Conservation (phyloP, 2,113 vertebrate species). For the Pituophis catenifer region DNA sequence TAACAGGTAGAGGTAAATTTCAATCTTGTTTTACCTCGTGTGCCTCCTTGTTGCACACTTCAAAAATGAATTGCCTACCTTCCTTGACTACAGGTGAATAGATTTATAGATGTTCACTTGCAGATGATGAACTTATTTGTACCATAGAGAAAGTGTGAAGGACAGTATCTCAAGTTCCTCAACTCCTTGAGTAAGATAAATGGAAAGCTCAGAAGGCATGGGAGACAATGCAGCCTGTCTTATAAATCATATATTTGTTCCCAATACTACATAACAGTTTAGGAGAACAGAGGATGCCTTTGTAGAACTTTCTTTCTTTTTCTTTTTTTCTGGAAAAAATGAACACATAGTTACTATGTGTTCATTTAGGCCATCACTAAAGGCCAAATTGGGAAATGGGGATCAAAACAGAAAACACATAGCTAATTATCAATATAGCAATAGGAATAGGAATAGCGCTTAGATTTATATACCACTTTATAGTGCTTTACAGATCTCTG, state of each 20-base stretch:
- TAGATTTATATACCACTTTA: no score
- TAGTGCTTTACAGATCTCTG: no score
- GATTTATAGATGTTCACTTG: constrained; percentile 42
- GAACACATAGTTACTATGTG: not conserved
- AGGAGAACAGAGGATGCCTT: not conserved
- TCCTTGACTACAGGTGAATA: not conserved
- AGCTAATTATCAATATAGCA: constrained; percentile 40
- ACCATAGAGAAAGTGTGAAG: not conserved
- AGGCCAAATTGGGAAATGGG: not conserved
- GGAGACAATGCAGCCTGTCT: not conserved
- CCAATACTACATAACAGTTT: not conserved
- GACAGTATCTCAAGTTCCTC: not conserved
- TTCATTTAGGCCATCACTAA: not conserved
- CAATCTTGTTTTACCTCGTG: not conserved
- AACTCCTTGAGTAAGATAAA: not conserved
- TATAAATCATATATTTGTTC: constrained; percentile 20
- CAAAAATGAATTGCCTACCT: not conserved
- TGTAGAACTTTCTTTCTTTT: not conserved
- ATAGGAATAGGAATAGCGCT: no score
- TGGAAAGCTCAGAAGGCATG: not conserved
- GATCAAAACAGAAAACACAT: constrained; percentile 13
- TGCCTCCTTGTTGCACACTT: not conserved
- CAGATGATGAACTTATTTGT: constrained; percentile 1
- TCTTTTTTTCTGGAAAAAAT: not conserved
- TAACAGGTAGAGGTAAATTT: not conserved